phyloP scores from a whole-genome alignment of 2,113 vertebrate genomes.

The Suricata suricatta region DNA sequence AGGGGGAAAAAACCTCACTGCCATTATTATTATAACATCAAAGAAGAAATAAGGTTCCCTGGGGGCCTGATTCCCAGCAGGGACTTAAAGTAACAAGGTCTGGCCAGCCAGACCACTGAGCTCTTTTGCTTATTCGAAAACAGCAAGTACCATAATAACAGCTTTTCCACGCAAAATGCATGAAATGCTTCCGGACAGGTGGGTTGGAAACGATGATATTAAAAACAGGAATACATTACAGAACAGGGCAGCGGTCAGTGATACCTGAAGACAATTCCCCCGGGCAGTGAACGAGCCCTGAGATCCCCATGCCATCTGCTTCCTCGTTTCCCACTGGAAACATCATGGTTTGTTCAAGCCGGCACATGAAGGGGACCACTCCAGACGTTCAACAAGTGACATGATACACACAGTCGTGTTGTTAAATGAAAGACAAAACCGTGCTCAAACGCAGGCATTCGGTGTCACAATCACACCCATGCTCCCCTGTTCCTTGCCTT shows the following conservation, averaged over 20 bases:
- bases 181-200: too few relatives aligned
- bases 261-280: neutral
- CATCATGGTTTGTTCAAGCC: neutral
- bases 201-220: neutral
- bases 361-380: neutral
- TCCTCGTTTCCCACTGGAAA: neutral
- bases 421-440: neutral
- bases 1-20: fast-evolving
- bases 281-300: neutral
- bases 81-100: neutral
- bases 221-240: neutral
- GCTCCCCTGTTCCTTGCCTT: neutral
- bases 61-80: neutral
- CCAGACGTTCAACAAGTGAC: neutral
- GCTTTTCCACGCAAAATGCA: neutral
- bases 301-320: neutral
- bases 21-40: neutral
- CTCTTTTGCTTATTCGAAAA: neutral
- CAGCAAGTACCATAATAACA: neutral
- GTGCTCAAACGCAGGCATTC: neutral
- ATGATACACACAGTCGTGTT: neutral
- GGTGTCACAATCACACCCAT: neutral
- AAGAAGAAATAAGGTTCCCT: neutral
- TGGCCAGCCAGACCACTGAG: neutral
- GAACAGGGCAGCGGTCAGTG: neutral